Base-by-base conservation (phyloP, 2,797 vertebrate species). In the Nannoperca obscura region DNA sequence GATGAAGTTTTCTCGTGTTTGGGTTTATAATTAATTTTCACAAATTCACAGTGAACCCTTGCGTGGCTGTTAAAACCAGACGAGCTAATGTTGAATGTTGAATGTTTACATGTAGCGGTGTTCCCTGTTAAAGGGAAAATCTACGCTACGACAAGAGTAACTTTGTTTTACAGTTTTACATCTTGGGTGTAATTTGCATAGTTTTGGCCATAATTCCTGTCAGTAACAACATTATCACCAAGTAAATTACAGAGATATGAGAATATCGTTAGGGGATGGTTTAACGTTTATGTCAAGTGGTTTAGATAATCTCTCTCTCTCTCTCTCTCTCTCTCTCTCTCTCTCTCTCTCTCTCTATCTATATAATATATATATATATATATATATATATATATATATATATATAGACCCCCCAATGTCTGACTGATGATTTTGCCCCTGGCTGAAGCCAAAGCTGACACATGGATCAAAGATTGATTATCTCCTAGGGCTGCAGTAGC, bases 1-100 rank as follows among this genome's bases (percentile, higher is more conserved):
- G 59, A 67, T 17, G 34, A 0, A 24, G 71, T 66, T 74, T 65
- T 64, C 36, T 63, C 3, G 14, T 64, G 47, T 82, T 82, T 81
- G 20, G 14, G 36, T 67, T 62, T 36, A 34, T 50, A 22, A 80
- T 63, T 38, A 20, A 72, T 68, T 81, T 63, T 65, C 12, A 52
- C 36, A 76, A 70, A 78, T 78, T 81, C 60, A 57, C 62, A 36
- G 17, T 49, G 46, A 71, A 2, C 24, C 53, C 19, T 40, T 62
- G 1, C 1, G n/a, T 17, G 1, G 42, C 0, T 66, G 70, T 71
- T 38, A n/a, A 70, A 46, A 49, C 38, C 57, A 52, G 27, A 64
- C 14, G 8, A 80, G 42, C 7, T 17, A 11, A 12, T 49, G 49
- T 3, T 60, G 12, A 69, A 61, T 50, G 24, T 27, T 27, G 24